These are phyloP conservation scores for Apodemia mormo DNA, from an alignment of 2,888 invertebrate species.

Conservation along the genomic window DNA sequence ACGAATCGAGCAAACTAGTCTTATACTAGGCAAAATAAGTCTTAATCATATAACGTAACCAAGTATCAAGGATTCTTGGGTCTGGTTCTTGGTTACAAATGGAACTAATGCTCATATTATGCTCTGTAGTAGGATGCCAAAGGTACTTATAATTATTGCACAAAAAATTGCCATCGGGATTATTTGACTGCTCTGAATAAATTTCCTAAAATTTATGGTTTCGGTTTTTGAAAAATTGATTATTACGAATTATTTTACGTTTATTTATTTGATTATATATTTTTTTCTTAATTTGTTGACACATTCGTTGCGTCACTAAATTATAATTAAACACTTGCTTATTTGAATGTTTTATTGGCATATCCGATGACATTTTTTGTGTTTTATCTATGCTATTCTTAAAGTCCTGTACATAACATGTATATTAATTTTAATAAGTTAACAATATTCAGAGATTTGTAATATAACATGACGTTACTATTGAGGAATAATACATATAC, in stretches of 20 bases:
- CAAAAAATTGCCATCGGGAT: too few species aligned
- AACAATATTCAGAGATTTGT: not conserved
- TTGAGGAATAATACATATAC: conserved; percentile 35
- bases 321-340: not conserved
- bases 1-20: not conserved
- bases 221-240: too few species aligned
- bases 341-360: not conserved
- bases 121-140: conserved; percentile 60
- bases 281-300: too few species aligned
- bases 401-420: conserved; percentile 6
- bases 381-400: conserved; percentile 43
- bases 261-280: too few species aligned
- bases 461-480: conserved; percentile 38
- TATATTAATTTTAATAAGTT: conserved; percentile 10
- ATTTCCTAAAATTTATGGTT: too few species aligned
- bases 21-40: not conserved
- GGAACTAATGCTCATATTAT: conserved; percentile 26
- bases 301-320: not conserved
- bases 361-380: not conserved
- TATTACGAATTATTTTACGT: too few species aligned
- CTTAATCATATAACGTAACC: not conserved
- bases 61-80: not conserved
- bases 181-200: too few species aligned
- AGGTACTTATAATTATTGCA: conserved; percentile 33
- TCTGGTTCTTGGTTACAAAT: not conserved